Base-by-base conservation (phyloP, 1,140 invertebrate genomes). In the Metopolophium dirhodum region DNA sequence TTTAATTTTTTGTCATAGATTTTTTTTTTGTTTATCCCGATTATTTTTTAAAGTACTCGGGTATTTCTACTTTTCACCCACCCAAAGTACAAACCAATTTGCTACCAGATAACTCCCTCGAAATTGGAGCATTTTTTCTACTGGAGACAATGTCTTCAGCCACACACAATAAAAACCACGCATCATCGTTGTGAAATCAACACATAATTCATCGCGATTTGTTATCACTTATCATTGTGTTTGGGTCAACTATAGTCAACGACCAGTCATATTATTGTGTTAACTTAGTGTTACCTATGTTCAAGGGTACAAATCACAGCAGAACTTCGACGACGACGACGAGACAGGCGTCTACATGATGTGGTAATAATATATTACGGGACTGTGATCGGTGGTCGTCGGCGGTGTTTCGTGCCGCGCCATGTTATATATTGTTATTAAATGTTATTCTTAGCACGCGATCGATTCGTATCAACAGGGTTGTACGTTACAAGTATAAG, bases 381-480 rank as follows among this genome's bases (percentile, higher is more conserved):
- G n/a, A 83, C 37, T 83, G 22, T 83, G 37, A 83, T 85, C 83
- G 83, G 37, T 9, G 22, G 22, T 26, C 22, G 83, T 41, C 83
- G 9, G 83, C 37, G 37, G 3, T 45, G 11, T 85, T 85, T 85
- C 83, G 83, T 85, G 83, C 23, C 2, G 3, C 9, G 23, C 41
- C 41, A 85, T 45, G 23, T n/a, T 77, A 77, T 83, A 86, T 86
- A 86, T 47, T 47, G 47, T 86, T 47, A 30, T 86, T 30, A 45
- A 45, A 47, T 87, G 45, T 49, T 87, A 23, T 87, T 51, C 30
- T 77, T 77, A 77, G n/a, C 90, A 82, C 68, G 54, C 90, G 45
- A 91, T 91, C 61, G 90, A 91, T 82, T 30, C 54, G 30, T 91
- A 82, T 91, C 90, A 91, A 91, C 90, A 68, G 61, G 61, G 37